Evolutionary conservation across 2,113 vertebrate species (phyloP).

Genomic region (Xenopus borealis): DNA sequence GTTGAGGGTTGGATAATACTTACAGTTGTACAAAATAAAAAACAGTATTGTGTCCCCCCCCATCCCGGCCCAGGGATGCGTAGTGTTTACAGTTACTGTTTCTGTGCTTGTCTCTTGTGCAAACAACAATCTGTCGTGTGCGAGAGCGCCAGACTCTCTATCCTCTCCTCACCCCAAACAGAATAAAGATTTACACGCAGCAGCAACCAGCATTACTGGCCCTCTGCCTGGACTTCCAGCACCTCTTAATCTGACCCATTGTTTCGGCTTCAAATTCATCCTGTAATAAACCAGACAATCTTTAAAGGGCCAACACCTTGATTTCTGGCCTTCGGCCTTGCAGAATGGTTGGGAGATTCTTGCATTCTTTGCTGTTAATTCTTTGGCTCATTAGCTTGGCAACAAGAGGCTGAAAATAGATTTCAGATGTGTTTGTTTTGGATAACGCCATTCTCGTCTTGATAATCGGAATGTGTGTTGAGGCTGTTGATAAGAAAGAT

Average conservation of each 20-base stretch:
- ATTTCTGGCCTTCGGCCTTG: slow-evolving; percentile 48
- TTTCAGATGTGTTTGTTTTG: slow-evolving; percentile 65
- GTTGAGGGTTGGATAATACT: no score
- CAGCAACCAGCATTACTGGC: slow-evolving; percentile 42
- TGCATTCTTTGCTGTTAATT: slow-evolving; percentile 59
- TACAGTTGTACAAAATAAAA: no score
- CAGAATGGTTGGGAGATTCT: slow-evolving; percentile 51
- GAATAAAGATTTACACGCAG: slow-evolving; percentile 1
- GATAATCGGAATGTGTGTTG: slow-evolving; percentile 29
- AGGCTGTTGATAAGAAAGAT: slow-evolving; percentile 51
- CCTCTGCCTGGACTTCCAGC: slow-evolving; percentile 45
- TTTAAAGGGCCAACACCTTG: slow-evolving; percentile 54
- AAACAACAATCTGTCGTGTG: neutral
- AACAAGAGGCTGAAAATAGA: slow-evolving; percentile 53
- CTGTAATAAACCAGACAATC: slow-evolving; percentile 51
- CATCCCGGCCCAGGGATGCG: neutral
- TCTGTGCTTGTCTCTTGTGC: neutral
- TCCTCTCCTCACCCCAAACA: slow-evolving; percentile 31
- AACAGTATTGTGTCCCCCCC: no score
- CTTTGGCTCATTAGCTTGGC: slow-evolving; percentile 57
- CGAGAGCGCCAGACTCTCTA: neutral
- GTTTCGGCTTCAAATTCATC: slow-evolving; percentile 51
- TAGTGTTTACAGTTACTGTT: slow-evolving; percentile 28
- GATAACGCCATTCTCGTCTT: slow-evolving; percentile 42
- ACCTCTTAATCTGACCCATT: slow-evolving; percentile 49